Base-by-base conservation (phyloP, 2,797 vertebrate species). In the Cottoperca gobio region DNA sequence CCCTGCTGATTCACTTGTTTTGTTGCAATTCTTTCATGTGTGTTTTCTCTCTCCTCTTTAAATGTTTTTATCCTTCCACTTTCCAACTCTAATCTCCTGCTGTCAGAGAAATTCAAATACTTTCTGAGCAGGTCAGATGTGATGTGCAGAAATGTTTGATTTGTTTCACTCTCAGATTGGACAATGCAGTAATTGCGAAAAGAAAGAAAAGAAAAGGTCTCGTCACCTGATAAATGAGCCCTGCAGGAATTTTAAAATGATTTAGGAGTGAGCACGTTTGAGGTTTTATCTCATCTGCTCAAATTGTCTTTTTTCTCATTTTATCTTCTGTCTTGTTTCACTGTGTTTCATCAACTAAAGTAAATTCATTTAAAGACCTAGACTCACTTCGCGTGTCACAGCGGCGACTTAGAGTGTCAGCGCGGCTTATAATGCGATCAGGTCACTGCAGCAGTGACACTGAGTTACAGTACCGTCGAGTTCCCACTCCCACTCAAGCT, bases 1-100 rank as follows among this genome's bases (percentile, higher is more conserved):
- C 72, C 90, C 88, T 1, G 77, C 89, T 85, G 90, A 73, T 73
- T 83, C 86, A 37, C 87, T 88, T 90, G 87, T 91, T 91, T 89
- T 90, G 83, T 86, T 82, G 83, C 50, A 1, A 58, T 70, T 85
- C 85, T 89, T 89, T 90, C 74, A 90, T 92, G 62, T 48, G 37
- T 31, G 37, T 65, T 86, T 77, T 79, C 80, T 68, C 68, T 68
- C 69, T 76, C 40, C 59, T 72, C 57, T n/a, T n/a, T n/a, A n/a
- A n/a, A n/a, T n/a, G n/a, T n/a, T 59, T 46, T 12, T 23, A 16
- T 75, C 78, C 68, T 54, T 73, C 70, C 50, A 62, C 68, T 75
- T 62, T 69, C 72, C 57, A 59, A 48, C 86, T 90, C 84, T 81
- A 86, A 88, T 90, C 82, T 82, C 84, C 78, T 19, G 73, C 88